A percentile compares a stretch with the other conserved stretches of the same genome.
Conservation (phyloP, 1,140 invertebrate species). For the Delia radicum region DNA sequence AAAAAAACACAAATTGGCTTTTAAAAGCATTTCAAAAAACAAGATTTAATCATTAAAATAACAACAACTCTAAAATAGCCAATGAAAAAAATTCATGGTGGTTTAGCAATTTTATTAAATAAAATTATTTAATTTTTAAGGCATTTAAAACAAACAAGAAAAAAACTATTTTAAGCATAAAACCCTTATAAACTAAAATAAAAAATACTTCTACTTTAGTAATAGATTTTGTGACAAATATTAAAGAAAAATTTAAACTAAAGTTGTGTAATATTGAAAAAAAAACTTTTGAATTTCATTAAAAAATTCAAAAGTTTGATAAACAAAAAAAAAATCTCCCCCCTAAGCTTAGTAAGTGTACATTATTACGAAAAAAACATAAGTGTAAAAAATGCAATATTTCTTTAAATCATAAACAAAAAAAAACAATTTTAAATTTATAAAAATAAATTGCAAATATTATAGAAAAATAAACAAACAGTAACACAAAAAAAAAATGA, state of each 20-base stretch:
- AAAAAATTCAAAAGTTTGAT: neutral
- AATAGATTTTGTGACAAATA: neutral
- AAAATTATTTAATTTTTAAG: constrained; percentile 23
- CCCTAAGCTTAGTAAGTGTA: constrained; percentile 20
- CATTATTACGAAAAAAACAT: neutral
- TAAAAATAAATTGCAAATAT: constrained; percentile 15
- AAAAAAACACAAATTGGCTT: constrained; percentile 3
- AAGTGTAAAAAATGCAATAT: constrained; percentile 23
- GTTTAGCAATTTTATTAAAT: constrained; percentile 27
- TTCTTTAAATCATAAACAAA: constrained; percentile 17
- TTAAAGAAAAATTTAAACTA: neutral
- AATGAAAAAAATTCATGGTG: constrained; percentile 21
- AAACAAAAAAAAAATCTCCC: neutral
- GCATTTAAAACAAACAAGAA: neutral
- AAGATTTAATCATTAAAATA: constrained; percentile 3
- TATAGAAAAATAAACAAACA: neutral
- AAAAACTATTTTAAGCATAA: neutral
- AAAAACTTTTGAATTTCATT: neutral
- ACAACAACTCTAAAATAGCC: constrained; percentile 7
- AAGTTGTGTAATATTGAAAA: constrained; percentile 13
- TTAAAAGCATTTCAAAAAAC: constrained; percentile 22
- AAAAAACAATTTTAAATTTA: constrained; percentile 20
- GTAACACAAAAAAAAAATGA: neutral
- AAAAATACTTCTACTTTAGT: neutral
- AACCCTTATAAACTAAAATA: neutral